phyloP scores from a whole-genome alignment of 2,888 invertebrate species.

The Andrena praecox region DNA sequence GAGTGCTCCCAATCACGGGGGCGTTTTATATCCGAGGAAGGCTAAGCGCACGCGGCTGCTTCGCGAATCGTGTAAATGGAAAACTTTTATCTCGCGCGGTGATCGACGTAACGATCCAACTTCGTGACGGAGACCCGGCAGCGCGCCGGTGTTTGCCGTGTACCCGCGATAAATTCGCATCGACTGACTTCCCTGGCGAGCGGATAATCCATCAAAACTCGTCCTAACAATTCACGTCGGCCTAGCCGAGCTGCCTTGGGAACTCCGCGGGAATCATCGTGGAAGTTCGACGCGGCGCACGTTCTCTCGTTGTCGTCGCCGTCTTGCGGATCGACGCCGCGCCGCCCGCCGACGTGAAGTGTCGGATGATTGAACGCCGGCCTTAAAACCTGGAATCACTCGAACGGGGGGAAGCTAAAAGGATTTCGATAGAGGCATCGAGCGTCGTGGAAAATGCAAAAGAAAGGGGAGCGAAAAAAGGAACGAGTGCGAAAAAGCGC shows the following conservation, averaged over 20 bases:
- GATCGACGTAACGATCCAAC: constrained; percentile 36
- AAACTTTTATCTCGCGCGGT: constrained; percentile 44
- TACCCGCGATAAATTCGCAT: constrained; percentile 65
- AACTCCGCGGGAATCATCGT: constrained; percentile 44
- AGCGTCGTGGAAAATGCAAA: constrained; percentile 55
- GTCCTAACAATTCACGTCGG: constrained; percentile 59
- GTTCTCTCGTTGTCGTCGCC: constrained; percentile 48
- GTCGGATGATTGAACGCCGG: constrained; percentile 70
- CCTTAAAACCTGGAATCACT: constrained; percentile 73
- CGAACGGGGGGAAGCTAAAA: constrained; percentile 70
- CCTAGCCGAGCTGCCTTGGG: constrained; percentile 32
- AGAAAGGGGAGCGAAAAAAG: constrained; percentile 35
- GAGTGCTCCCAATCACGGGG: no score
- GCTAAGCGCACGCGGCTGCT: neutral
- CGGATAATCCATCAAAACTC: constrained; percentile 71
- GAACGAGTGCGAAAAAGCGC: constrained; percentile 2
- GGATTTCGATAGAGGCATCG: constrained; percentile 72
- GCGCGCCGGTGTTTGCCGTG: neutral
- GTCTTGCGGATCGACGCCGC: constrained; percentile 43
- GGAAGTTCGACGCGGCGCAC: constrained; percentile 48
- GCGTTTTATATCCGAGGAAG: no score
- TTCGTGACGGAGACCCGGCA: constrained; percentile 30
- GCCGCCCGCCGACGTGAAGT: constrained; percentile 60
- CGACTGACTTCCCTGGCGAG: constrained; percentile 50
- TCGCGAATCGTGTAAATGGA: constrained; percentile 27